These are phyloP conservation scores for Noturus placidus DNA, from an alignment of 2,113 vertebrate species.

Conservation along the genomic window DNA sequence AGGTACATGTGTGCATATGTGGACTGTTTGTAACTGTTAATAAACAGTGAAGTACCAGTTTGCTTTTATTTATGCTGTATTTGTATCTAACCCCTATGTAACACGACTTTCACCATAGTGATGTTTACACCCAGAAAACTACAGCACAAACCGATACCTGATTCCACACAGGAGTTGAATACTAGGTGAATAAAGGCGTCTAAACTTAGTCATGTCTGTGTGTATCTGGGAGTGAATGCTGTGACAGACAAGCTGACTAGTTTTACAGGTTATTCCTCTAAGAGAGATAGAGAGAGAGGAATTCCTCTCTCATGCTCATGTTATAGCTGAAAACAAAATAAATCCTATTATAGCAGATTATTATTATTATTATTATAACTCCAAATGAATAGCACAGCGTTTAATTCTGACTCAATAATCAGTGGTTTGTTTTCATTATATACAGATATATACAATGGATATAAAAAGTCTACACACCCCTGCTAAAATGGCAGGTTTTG, in stretches of 20 bases:
- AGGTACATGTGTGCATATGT: background rate
- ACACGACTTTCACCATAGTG: background rate
- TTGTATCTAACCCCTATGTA: background rate
- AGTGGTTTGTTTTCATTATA: too few relatives aligned
- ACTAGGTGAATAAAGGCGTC: background rate
- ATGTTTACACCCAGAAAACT: slow-evolving; percentile 20
- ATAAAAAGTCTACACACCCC: too few relatives aligned
- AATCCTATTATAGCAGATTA: background rate
- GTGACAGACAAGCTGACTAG: slow-evolving; percentile 32
- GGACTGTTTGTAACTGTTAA: slow-evolving; percentile 14
- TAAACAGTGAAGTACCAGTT: slow-evolving; percentile 1
- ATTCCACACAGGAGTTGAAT: slow-evolving; percentile 1
- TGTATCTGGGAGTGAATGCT: slow-evolving; percentile 42
- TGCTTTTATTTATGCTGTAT: background rate
- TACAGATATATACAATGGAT: too few relatives aligned
- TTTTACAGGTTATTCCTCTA: slow-evolving; percentile 39
- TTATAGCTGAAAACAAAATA: slow-evolving; percentile 30
- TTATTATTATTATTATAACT: background rate
- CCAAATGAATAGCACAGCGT: background rate
- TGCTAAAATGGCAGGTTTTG: too few relatives aligned
- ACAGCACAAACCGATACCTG: slow-evolving; percentile 10
- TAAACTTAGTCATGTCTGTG: background rate
- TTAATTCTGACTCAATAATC: background rate
- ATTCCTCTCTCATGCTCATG: slow-evolving; percentile 36
- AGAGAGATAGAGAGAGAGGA: background rate